Evolutionary conservation across 1,140 invertebrate genomes (phyloP).

Genomic region (Scaptomyza hsui): DNA sequence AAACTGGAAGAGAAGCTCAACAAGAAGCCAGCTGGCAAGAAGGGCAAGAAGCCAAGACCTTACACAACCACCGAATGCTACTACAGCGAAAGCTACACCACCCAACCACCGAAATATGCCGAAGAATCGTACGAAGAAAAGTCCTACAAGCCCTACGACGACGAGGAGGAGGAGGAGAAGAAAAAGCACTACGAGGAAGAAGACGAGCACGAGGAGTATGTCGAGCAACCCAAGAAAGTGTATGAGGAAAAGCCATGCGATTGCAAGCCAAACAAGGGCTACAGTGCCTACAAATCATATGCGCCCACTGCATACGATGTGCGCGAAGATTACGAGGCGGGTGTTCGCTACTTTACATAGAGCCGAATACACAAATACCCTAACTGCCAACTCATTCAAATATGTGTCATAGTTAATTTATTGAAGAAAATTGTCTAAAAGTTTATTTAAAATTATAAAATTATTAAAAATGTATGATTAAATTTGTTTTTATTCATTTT

Average conservation of each 20-base stretch:
- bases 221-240: slow-evolving; percentile 19
- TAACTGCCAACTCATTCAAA: no score
- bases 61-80: slow-evolving; percentile 33
- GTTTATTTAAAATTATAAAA: no score
- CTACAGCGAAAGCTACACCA: slow-evolving; percentile 2
- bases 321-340: slow-evolving; percentile 53
- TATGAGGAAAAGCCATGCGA: slow-evolving; percentile 11
- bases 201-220: no score
- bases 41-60: slow-evolving; percentile 30
- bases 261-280: slow-evolving; percentile 17
- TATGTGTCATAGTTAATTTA: no score
- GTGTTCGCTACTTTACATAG: slow-evolving; percentile 61
- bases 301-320: slow-evolving; percentile 47
- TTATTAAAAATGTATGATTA: no score
- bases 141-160: not conserved
- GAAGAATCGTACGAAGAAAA: not conserved
- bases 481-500: no score
- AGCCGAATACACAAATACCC: not conserved
- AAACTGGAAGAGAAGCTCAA: slow-evolving; percentile 41
- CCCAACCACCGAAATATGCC: not conserved
- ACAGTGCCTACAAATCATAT: slow-evolving; percentile 4
- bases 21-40: slow-evolving; percentile 46
- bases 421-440: no score
- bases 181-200: slow-evolving; percentile 23
- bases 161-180: slow-evolving; percentile 25